A percentile compares a stretch with the other conserved stretches of the same genome.
Conservation (phyloP, 2,888 invertebrate genomes). For the Pollenia amentaria region DNA sequence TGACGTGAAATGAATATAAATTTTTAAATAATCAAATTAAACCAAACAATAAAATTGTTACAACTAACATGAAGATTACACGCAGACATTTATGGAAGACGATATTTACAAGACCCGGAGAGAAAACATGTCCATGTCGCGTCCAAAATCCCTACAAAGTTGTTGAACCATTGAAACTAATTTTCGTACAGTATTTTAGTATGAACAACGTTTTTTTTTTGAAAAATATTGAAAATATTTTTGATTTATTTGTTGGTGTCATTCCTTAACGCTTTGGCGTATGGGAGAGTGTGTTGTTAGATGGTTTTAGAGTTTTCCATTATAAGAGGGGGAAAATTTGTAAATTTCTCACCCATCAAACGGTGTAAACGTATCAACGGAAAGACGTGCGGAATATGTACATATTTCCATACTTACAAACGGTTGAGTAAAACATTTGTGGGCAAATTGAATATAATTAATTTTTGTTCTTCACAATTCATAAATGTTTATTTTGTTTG, state of each 20-base stretch:
- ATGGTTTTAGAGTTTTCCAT: not conserved
- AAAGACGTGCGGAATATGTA: no score
- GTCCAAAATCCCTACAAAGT: conserved; percentile 41
- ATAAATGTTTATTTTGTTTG: conserved; percentile 15
- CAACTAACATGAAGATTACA: conserved; percentile 15
- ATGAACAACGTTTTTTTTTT: conserved; percentile 48
- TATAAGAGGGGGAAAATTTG: conserved; percentile 19
- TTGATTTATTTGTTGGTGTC: conserved; percentile 64
- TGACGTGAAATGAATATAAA: conserved; percentile 62
- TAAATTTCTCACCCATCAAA: conserved; percentile 57
- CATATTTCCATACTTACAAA: conserved; percentile 12
- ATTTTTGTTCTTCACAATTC: conserved; percentile 67
- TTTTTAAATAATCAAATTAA: conserved; percentile 38
- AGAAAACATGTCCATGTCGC: conserved; percentile 59
- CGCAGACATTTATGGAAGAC: not conserved
- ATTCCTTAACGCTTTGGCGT: conserved; percentile 43
- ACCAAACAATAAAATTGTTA: not conserved
- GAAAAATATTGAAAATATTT: conserved; percentile 50
- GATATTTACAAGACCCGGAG: conserved; percentile 18
- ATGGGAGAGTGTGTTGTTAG: not conserved
- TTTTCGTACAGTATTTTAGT: conserved; percentile 25
- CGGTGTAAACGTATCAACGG: conserved; percentile 1
- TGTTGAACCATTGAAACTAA: conserved; percentile 27
- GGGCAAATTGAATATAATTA: conserved; percentile 71
- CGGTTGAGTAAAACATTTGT: conserved; percentile 58